Base-by-base conservation (phyloP, 2,797 vertebrate species). In the Meriones psammophilus region DNA sequence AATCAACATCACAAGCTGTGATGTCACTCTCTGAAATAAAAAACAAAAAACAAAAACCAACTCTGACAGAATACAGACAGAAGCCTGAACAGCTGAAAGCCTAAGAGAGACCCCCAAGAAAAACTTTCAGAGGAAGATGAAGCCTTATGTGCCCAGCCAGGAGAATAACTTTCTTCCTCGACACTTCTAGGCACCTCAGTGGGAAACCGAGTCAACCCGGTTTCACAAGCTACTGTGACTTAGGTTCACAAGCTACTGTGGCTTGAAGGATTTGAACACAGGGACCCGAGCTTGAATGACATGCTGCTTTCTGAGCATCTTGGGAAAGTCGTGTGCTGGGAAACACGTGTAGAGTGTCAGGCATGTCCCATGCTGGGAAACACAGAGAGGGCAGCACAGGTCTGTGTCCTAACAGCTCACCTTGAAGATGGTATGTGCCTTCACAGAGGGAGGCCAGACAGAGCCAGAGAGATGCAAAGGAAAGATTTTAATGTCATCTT, bases 131-230 rank as follows among this genome's bases (percentile, higher is more conserved):
- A 20, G 4, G 3, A 80, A 30, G 36, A 66, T 50, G 33, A 28
- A 8, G 0, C 15, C 18, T 1, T 0, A 0, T 0, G 30, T 20
- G 8, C 13, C 14, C 1, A 0, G 18, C 15, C 36, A 28, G 18
- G 68, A 30, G 66, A 26, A 8, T 5, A 22, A 24, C 17, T 24
- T 24, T 15, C n/a, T 62, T 22, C 60, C 4, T 39, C 3, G 26
- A 1, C 6, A 9, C 69, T 22, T 22, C 42, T 36, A 46, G 5
- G 3, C 4, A 1, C 0, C 0, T 2, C 28, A 33, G 17, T 1
- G 8, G 62, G 62, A 74, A 46, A 39, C 33, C 5, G 4, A 36
- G 33, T 36, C 56, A n/a, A 3, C 13, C 28, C 0, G 12, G 15
- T 14, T 50, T 90, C 80, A 42, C 0, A 0, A 76, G 36, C 58